These are phyloP conservation scores for Brachypteracias leptosomus DNA, from an alignment of 2,113 vertebrate genomes.

Conservation along the genomic window DNA sequence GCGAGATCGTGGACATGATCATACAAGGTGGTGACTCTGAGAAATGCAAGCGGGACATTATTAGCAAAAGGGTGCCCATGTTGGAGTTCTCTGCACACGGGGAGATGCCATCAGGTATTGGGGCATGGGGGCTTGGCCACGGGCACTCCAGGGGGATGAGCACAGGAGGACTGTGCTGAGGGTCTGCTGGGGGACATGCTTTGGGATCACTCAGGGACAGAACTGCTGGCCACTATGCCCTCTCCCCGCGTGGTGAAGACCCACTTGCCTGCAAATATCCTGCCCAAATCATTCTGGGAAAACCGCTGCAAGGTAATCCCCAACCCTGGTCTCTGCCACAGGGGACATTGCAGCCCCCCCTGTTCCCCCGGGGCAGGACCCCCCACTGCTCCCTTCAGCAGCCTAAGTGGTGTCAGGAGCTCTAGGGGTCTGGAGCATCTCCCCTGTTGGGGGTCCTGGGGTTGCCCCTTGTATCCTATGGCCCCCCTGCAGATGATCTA, in stretches of 20 bases:
- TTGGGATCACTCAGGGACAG: conserved; percentile 41
- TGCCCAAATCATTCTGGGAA: conserved; percentile 77
- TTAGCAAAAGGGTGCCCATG: conserved; percentile 71
- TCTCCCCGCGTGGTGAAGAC: conserved; percentile 74
- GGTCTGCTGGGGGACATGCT: not conserved
- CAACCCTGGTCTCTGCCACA: too few species aligned
- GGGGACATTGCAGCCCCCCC: too few species aligned
- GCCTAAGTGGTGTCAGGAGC: not conserved
- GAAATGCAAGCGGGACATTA: conserved; percentile 64
- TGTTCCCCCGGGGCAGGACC: not conserved
- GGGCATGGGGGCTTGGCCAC: fast-evolving
- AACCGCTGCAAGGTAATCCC: conserved; percentile 74
- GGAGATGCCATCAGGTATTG: conserved; percentile 22
- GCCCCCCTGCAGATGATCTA: conserved; percentile 80
- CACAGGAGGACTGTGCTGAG: not conserved
- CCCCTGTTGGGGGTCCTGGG: not conserved
- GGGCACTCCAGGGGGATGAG: not conserved
- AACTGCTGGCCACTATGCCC: conserved; percentile 49
- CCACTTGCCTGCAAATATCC: conserved; percentile 56
- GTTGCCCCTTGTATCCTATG: not conserved
- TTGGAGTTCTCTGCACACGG: conserved; percentile 52
- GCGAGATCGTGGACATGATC: conserved; percentile 76
- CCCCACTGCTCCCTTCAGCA: not conserved
- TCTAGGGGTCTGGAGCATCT: not conserved
- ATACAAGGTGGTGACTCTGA: conserved; percentile 48